phyloP scores from a whole-genome alignment of 2,113 vertebrate genomes.

The Paradisaea rubra region DNA sequence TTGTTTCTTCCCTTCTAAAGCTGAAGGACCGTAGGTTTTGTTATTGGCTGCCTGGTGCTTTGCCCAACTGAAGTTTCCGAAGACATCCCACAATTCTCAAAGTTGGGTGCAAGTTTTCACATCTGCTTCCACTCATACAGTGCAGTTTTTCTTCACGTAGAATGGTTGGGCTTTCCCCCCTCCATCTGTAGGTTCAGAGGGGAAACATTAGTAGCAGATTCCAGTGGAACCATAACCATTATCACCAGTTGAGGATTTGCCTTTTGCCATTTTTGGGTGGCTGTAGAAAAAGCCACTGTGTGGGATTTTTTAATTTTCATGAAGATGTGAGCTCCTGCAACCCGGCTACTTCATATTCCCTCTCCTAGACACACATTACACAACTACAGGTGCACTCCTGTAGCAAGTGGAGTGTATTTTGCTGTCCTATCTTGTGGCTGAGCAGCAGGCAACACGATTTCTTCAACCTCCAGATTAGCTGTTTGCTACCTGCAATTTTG shows the following conservation, averaged over 20 bases:
- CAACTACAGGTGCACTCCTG: background rate
- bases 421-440: background rate
- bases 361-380: background rate
- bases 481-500: background rate
- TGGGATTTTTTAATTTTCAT: background rate
- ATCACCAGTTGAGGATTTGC: background rate
- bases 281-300: background rate
- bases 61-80: background rate
- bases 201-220: background rate
- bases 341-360: background rate
- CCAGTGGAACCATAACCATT: background rate
- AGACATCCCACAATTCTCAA: background rate
- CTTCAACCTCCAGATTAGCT: background rate
- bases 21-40: background rate
- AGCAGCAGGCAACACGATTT: background rate
- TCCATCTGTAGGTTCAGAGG: background rate
- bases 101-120: background rate
- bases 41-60: background rate
- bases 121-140: background rate
- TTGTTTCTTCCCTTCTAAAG: background rate
- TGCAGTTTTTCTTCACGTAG: background rate
- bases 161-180: background rate
- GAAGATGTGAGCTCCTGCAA: background rate
- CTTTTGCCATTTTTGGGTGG: background rate
- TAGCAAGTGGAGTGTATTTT: background rate